Evolutionary conservation across 2,113 vertebrate genomes (phyloP).

Genomic region (Xenopus laevis): DNA sequence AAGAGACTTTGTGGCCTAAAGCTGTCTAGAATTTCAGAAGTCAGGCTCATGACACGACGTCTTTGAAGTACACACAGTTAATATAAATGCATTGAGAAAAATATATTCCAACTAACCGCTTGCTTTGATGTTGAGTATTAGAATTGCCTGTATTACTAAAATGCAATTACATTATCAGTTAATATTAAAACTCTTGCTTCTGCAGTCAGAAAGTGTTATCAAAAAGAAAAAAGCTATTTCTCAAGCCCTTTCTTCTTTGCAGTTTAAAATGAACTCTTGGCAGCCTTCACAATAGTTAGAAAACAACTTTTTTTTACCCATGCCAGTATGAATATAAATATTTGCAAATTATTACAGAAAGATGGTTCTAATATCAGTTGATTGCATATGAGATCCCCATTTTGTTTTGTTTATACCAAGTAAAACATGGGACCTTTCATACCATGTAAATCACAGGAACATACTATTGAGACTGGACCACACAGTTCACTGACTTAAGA

Average conservation of each 20-base stretch:
- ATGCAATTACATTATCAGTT: constrained; percentile 45
- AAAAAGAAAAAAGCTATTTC: constrained; percentile 33
- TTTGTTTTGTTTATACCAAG: too few species aligned
- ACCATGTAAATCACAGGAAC: too few species aligned
- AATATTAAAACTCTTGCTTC: constrained; percentile 39
- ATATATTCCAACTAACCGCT: constrained; percentile 21
- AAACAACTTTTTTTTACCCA: not conserved
- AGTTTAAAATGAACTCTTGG: constrained; percentile 23
- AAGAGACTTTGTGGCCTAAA: constrained; percentile 24
- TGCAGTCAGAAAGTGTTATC: constrained; percentile 27
- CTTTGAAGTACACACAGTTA: constrained; percentile 45
- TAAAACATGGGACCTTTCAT: too few species aligned
- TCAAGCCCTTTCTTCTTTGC: constrained; percentile 15
- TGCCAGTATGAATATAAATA: not conserved
- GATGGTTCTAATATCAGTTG: not conserved
- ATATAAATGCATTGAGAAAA: constrained; percentile 37
- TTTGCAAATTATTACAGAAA: not conserved
- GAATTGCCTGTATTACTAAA: constrained; percentile 45
- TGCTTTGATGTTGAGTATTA: constrained; percentile 45
- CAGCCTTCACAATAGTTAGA: constrained; percentile 26
- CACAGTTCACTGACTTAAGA: too few species aligned
- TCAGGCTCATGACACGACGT: constrained; percentile 42
- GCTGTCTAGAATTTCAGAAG: constrained; percentile 41
- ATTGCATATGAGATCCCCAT: too few species aligned
- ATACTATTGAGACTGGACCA: too few species aligned